Evolutionary conservation across 2,113 vertebrate genomes (phyloP).

Genomic region (Microcebus murinus): DNA sequence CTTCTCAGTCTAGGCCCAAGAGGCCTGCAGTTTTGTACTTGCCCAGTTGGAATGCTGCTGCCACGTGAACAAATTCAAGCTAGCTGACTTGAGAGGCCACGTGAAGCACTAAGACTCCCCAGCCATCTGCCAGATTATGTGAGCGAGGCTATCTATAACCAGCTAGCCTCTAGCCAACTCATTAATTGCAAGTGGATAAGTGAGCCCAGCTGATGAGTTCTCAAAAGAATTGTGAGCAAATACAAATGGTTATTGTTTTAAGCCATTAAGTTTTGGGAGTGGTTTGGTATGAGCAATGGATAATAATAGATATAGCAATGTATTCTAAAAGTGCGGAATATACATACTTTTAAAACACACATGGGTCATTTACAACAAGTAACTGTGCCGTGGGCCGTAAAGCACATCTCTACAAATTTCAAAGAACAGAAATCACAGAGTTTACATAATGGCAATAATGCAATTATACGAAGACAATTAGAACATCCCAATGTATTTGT

Average conservation of each 20-base stretch:
- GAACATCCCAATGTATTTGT: not conserved
- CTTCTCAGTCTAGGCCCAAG: not conserved
- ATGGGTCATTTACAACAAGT: not conserved
- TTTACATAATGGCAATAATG: not conserved
- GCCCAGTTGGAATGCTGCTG: not conserved
- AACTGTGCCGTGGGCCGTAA: not conserved
- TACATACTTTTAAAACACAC: not conserved
- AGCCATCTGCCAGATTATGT: not conserved
- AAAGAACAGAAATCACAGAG: not conserved
- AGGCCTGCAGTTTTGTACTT: not conserved
- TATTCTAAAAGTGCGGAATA: not conserved
- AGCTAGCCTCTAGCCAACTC: not conserved
- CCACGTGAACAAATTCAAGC: not conserved
- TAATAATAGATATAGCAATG: not conserved
- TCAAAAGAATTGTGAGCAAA: not conserved
- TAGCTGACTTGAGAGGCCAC: not conserved
- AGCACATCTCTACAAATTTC: not conserved
- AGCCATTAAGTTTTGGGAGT: not conserved
- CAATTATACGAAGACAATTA: not conserved
- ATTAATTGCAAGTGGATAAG: not conserved
- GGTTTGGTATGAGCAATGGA: not conserved
- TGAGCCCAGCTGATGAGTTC: not conserved
- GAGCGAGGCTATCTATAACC: not conserved
- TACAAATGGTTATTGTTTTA: not conserved
- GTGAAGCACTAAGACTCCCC: not conserved